Conservation (phyloP, 2,888 invertebrate genomes). For the Macropis europaea region DNA sequence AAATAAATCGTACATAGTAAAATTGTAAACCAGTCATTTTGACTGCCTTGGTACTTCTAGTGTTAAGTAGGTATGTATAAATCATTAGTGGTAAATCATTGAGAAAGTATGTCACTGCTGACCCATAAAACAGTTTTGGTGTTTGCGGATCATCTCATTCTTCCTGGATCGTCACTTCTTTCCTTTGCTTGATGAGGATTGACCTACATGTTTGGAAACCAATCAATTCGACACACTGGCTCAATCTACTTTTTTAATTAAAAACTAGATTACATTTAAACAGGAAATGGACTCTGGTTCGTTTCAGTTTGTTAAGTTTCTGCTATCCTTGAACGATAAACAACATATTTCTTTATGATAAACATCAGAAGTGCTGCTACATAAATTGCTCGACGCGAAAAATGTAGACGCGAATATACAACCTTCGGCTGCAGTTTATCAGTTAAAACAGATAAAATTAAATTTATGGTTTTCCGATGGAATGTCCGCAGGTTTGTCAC, state of each 20-base stretch:
- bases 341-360: neutral
- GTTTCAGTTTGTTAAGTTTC: neutral
- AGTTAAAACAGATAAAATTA: neutral
- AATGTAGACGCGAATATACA: neutral
- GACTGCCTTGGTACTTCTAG: no score
- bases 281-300: neutral
- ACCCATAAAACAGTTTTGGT: neutral
- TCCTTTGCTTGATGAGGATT: constrained; percentile 22
- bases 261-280: neutral
- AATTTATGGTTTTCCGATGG: neutral
- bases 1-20: no score
- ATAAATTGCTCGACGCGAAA: neutral
- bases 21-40: no score
- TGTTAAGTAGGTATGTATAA: no score
- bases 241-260: constrained; percentile 24
- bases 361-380: neutral
- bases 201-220: constrained; percentile 37
- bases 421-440: neutral
- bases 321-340: neutral
- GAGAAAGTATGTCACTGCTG: neutral
- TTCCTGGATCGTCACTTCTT: neutral
- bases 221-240: constrained; percentile 4
- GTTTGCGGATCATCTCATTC: constrained; percentile 9
- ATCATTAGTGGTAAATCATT: neutral
- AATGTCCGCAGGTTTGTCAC: constrained; percentile 91